Evolutionary conservation across 2,888 invertebrate species (phyloP).

Genomic region (Drosophila robusta): DNA sequence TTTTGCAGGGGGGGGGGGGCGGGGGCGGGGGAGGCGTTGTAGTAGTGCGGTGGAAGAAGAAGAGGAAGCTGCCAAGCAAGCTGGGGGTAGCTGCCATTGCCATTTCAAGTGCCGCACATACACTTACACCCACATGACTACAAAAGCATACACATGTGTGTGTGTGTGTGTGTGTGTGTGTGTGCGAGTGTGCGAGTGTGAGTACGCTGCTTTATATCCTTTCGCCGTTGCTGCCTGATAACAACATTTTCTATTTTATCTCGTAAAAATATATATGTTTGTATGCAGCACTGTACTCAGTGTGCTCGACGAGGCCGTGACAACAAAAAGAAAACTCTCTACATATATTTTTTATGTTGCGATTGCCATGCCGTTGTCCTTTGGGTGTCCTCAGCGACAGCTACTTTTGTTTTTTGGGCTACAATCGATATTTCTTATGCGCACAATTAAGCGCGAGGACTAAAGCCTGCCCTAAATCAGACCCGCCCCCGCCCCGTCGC

Average conservation of each 20-base stretch:
- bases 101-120: slow-evolving; percentile 66
- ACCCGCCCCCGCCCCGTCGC: not conserved
- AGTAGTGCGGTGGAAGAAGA: slow-evolving; percentile 28
- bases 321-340: slow-evolving; percentile 18
- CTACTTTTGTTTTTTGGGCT: slow-evolving; percentile 17
- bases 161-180: slow-evolving; percentile 51
- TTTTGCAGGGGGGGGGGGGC: not conserved
- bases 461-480: slow-evolving; percentile 24
- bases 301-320: slow-evolving; percentile 30
- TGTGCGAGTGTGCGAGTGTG: slow-evolving; percentile 53
- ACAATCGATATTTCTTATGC: slow-evolving; percentile 68
- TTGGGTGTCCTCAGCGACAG: slow-evolving; percentile 42
- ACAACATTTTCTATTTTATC: slow-evolving; percentile 82
- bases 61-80: slow-evolving; percentile 32
- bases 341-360: slow-evolving; percentile 47
- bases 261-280: slow-evolving; percentile 75
- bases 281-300: slow-evolving; percentile 31
- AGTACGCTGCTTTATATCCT: slow-evolving; percentile 74
- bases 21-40: not conserved
- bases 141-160: slow-evolving; percentile 44
- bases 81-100: slow-evolving; percentile 67
- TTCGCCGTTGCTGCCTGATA: slow-evolving; percentile 79
- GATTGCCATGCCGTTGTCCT: slow-evolving; percentile 69
- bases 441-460: slow-evolving; percentile 50
- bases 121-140: slow-evolving; percentile 32